Evolutionary conservation across 2,888 invertebrate species (phyloP), one percentile per base, ranked within the genome.

Genomic region (Drosophila dives): DNA sequence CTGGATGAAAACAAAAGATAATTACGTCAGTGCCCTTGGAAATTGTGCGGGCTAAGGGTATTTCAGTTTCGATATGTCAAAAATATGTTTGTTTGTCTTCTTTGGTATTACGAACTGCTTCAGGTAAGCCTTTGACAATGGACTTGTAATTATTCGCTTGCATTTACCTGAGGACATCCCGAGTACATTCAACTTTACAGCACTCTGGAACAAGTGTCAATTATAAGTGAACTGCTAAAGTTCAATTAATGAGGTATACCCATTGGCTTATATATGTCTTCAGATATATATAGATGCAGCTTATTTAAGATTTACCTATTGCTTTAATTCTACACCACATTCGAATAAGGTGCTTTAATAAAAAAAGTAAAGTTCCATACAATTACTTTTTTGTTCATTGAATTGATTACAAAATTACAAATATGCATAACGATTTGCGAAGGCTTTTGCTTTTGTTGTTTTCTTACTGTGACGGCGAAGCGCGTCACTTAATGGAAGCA

Each of bases 401-500:
- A 67, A 64, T 76, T 49, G 73, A 69, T 29, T 40, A 55, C 49
- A 54, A 26, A 17, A 23, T 23, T 29, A 50, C 17, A 11, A 29
- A 50, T 33, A 40, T 64, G 33, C 54, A 56, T 64, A 50, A 65
- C 51, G 50, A 55, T 68, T 71, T 62, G 45, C 49, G 36, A 50
- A 40, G 59, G 51, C 62, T 56, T 56, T 29, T 55, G 40, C 40
- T 38, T 55, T 55, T 55, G 29, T 40, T 76, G 49, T 63, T 77
- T 71, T 55, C 49, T 75, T 76, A 81, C 70, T 69, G 79, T 82
- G 83, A 76, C 75, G 77, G 74, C 79, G 78, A 84, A 72, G 73
- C 77, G 80, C 81, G 71, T 75, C 81, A 69, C 75, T 85, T 86
- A 81, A 84, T 87, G 87, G 84, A 80, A 88, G 86, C 86, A 87